phyloP scores from a whole-genome alignment of 2,113 vertebrate species.

The Ariopsis seemanni region DNA sequence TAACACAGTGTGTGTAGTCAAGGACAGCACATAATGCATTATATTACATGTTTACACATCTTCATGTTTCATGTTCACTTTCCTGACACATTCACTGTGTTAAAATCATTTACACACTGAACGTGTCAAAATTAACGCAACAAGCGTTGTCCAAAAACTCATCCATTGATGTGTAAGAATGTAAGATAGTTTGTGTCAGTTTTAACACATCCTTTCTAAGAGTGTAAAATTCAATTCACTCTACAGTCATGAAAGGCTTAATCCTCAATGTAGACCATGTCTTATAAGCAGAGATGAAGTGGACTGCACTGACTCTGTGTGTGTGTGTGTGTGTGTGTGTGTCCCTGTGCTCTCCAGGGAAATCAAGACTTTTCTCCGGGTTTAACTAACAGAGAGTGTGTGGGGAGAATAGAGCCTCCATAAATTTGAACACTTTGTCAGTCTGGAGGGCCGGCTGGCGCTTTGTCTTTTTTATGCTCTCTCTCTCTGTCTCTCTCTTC shows the following conservation, averaged over 20 bases:
- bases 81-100: no score
- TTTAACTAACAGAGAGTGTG: constrained; percentile 63
- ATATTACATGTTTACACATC: no score
- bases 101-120: no score
- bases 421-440: constrained; percentile 56
- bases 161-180: no score
- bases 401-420: constrained; percentile 66
- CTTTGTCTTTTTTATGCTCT: constrained; percentile 37
- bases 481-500: constrained; percentile 12
- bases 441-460: constrained; percentile 45
- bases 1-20: no score
- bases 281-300: constrained; percentile 60
- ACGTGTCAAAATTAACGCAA: no score
- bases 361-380: constrained; percentile 63
- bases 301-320: constrained; percentile 43
- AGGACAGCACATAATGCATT: no score
- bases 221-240: background rate
- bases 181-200: no score
- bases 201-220: no score
- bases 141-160: no score
- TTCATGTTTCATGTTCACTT: no score
- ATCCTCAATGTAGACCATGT: constrained; percentile 47
- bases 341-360: constrained; percentile 61
- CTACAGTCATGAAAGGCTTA: background rate
- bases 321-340: constrained; percentile 41